Conservation (phyloP, 2,113 vertebrate genomes). For the Rhabdornis inornatus region DNA sequence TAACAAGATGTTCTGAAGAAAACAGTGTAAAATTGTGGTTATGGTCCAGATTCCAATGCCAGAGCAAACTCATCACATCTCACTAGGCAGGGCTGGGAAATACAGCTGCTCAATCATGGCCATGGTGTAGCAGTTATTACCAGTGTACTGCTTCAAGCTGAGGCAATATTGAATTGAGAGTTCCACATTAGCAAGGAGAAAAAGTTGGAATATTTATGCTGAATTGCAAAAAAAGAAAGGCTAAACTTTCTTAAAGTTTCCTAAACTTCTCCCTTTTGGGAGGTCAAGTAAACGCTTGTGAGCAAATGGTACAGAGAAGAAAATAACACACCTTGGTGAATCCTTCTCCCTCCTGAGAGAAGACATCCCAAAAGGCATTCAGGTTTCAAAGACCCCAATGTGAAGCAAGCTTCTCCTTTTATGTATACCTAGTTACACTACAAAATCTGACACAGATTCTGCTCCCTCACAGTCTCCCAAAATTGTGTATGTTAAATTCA, state of each 20-base stretch:
- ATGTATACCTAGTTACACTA: background rate
- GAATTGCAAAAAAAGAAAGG: background rate
- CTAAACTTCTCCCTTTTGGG: too few relatives aligned
- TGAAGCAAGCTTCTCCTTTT: background rate
- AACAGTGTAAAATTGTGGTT: accelerated
- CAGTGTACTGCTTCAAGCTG: background rate
- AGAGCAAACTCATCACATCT: background rate
- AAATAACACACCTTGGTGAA: background rate
- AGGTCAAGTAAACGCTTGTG: background rate
- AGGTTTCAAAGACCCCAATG: accelerated
- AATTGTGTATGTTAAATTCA: accelerated
- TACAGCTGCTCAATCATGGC: background rate
- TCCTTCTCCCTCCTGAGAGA: background rate
- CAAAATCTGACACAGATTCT: background rate
- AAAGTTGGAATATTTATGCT: background rate
- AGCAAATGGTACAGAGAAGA: background rate
- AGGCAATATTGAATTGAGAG: background rate
- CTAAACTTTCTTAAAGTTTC: too few relatives aligned
- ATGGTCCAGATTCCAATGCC: background rate
- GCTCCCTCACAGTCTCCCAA: accelerated
- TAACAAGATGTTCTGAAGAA: background rate
- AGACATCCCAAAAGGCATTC: background rate
- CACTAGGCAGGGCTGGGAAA: background rate
- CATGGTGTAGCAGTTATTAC: background rate
- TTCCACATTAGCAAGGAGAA: background rate